These are phyloP conservation scores for Melanargia galathea DNA, from an alignment of 2,888 invertebrate species.

Conservation along the genomic window DNA sequence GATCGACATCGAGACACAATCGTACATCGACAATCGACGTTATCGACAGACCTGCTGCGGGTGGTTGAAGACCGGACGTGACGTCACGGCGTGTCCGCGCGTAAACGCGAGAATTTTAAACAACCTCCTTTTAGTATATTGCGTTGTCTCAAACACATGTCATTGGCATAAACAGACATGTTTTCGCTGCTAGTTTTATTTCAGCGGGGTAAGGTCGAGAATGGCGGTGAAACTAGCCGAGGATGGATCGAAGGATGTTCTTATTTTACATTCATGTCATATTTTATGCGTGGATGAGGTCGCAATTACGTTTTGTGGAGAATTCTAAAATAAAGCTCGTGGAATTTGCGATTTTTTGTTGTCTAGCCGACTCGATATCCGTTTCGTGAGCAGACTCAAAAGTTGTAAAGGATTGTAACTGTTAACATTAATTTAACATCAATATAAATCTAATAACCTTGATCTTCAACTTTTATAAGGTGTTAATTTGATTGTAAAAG, in stretches of 20 bases:
- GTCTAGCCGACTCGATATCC: conserved; percentile 12
- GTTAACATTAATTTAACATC: conserved; percentile 15
- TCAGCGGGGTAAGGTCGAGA: conserved; percentile 53
- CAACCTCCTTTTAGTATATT: conserved; percentile 74
- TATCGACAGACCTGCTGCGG: conserved; percentile 56
- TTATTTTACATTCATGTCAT: conserved; percentile 71
- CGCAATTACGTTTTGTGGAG: conserved; percentile 64
- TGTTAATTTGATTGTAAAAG: conserved; percentile 3
- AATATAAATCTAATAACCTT: background rate
- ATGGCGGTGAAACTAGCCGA: conserved; percentile 37
- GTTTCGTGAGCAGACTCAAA: conserved; percentile 9
- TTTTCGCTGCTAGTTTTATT: conserved; percentile 51
- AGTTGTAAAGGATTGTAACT: conserved; percentile 1
- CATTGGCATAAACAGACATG: conserved; percentile 61
- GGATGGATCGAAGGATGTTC: conserved; percentile 45
- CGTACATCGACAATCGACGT: conserved; percentile 58
- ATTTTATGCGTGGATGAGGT: conserved; percentile 66
- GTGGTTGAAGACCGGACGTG: conserved; percentile 69
- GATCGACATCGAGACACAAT: conserved; percentile 70
- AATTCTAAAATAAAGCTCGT: conserved; percentile 51
- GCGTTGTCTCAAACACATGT: conserved; percentile 70
- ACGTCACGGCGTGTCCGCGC: conserved; percentile 68
- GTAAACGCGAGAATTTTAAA: conserved; percentile 80
- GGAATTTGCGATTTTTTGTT: conserved; percentile 18
- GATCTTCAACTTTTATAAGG: background rate